Evolutionary conservation across 1,140 invertebrate genomes (phyloP), one percentile per base, ranked within the genome.

Genomic region (Propsilocerus akamusi): DNA sequence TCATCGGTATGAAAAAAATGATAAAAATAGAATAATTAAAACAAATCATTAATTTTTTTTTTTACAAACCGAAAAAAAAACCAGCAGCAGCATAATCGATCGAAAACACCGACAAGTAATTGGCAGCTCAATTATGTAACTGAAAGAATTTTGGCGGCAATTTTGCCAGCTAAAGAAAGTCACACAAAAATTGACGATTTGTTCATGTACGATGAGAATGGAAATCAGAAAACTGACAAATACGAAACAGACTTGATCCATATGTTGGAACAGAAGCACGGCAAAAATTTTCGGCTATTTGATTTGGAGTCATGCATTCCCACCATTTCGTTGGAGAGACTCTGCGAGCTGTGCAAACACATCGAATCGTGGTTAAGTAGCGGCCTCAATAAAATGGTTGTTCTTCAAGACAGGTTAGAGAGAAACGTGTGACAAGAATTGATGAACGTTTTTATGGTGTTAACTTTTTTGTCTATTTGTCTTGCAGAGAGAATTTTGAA

Each of bases 251-350:
- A 53, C n/a, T 25, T 53, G 30, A 49, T 53, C 20, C 28, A 14
- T 17, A 53, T 53, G 52, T 23, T 53, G 14, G 52, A 53, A 46
- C 52, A 53, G 24, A 53, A 53, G 34, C 52, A 53, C 24, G 49
- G 52, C 30, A 50, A 53, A 47, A 51, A 53, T 50, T 53, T 48
- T 25, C 46, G 46, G 5, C 10, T 53, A 8, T 53, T 53, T 49
- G 49, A 53, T 48, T 48, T 53, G 17, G 49, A 50, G 25, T 50
- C 52, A 48, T 53, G 52, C 25, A 51, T 53, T 34, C 30, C 52
- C 3, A 34, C 23, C 6, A 53, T 53, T 37, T 50, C 52, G 17
- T 23, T 53, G 46, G 52, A 53, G 25, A 50, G 46, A 46, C 26
- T 53, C 5, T 53, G 52, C 28, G 52, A 53, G 47, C 20, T 53